A percentile compares a stretch with the other conserved stretches of the same genome.
These are phyloP conservation scores for Steatornis caripensis DNA, from an alignment of 2,113 vertebrate species.

Conservation along the genomic window DNA sequence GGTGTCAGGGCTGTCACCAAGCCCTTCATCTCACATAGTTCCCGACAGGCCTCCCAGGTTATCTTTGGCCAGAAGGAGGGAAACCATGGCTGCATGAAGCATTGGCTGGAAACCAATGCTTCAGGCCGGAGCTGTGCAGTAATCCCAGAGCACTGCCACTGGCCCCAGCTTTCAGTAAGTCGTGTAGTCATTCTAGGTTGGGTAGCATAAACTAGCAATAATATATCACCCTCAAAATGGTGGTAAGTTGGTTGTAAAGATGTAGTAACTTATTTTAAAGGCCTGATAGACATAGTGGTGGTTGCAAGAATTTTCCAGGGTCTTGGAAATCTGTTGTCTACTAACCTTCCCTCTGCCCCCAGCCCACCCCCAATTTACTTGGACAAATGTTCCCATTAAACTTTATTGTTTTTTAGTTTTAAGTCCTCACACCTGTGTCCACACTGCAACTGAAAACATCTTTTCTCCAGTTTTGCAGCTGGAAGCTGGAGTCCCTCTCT, in stretches of 20 bases:
- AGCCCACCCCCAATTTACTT: not conserved
- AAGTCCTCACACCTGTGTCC: not conserved
- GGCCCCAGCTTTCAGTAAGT: not conserved
- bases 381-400: not conserved
- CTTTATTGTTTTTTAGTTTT: not conserved
- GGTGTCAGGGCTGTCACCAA: not conserved
- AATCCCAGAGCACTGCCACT: not conserved
- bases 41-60: not conserved
- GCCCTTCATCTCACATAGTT: not conserved
- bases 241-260: not conserved
- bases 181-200: not conserved
- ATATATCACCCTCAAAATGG: not conserved
- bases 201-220: not conserved
- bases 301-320: not conserved
- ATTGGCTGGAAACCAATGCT: too few species aligned
- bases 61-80: not conserved
- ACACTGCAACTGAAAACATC: not conserved
- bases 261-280: not conserved
- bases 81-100: fast-evolving
- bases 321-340: not conserved
- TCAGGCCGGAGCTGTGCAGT: not conserved
- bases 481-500: not conserved
- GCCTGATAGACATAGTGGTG: not conserved
- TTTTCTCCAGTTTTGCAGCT: not conserved
- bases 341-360: not conserved